Evolutionary conservation across 2,797 vertebrate genomes (phyloP).

Genomic region (Bradypodion pumilum): DNA sequence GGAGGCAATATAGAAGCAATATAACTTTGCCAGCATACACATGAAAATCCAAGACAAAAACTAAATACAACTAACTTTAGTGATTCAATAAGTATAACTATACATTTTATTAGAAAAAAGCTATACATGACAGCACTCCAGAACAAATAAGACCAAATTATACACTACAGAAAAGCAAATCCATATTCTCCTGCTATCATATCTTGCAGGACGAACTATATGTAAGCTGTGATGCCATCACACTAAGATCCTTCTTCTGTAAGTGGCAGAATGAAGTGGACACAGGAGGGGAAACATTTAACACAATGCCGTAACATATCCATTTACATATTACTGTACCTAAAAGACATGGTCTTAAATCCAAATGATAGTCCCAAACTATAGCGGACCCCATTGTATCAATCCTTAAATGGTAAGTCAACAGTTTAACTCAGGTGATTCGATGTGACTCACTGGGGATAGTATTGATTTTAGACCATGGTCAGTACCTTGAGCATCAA

Average conservation of each 20-base stretch:
- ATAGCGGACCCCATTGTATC: too few relatives aligned
- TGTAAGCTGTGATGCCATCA: background rate
- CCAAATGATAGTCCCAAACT: too few relatives aligned
- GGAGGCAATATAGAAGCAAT: background rate
- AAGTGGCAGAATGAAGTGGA: background rate
- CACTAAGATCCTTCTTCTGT: background rate
- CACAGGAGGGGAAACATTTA: background rate
- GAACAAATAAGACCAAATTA: background rate
- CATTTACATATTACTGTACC: background rate
- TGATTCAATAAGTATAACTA: background rate
- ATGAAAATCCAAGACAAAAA: background rate
- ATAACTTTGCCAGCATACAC: background rate
- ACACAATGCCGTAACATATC: background rate
- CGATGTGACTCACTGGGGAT: too few relatives aligned
- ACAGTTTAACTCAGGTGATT: too few relatives aligned
- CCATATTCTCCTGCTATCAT: background rate
- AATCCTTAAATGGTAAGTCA: too few relatives aligned
- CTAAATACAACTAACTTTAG: background rate
- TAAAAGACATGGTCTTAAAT: background rate
- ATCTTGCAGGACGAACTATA: background rate
- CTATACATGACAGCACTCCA: background rate
- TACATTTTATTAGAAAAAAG: background rate
- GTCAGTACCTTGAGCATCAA: too few relatives aligned
- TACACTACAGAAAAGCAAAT: background rate
- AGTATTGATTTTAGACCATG: too few relatives aligned